Conservation (phyloP, 2,888 invertebrate genomes). For the Nematopogon swammerdamellus region DNA sequence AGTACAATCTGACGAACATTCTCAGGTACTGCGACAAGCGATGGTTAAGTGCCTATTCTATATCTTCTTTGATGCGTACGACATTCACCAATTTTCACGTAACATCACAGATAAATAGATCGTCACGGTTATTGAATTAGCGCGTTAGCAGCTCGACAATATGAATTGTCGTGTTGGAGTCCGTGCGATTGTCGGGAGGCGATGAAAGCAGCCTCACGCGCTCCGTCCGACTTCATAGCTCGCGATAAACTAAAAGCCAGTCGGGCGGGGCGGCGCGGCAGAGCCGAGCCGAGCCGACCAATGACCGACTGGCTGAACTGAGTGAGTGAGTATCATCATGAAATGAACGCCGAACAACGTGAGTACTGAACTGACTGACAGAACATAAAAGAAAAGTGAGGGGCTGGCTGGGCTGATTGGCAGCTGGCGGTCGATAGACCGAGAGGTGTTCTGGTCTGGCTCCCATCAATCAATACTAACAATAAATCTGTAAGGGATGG, state of each 20-base stretch:
- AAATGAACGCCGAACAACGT: no score
- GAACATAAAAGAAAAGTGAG: no score
- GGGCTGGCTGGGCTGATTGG: not conserved
- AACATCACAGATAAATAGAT: conserved; percentile 40
- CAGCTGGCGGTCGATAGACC: no score
- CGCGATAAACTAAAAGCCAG: not conserved
- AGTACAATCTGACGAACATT: no score
- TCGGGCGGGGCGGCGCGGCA: not conserved
- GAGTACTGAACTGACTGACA: no score
- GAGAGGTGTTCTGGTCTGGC: no score
- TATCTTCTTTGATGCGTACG: no score
- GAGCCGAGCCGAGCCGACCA: not conserved
- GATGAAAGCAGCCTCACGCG: not conserved
- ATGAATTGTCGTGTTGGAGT: not conserved
- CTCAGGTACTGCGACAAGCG: no score
- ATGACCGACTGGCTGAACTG: not conserved
- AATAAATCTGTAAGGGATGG: no score
- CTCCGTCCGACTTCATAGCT: not conserved
- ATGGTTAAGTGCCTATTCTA: no score
- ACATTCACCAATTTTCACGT: conserved; percentile 31
- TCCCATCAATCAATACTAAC: no score
- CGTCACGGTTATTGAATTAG: conserved; percentile 30
- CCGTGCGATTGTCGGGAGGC: not conserved
- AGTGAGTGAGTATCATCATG: not conserved
- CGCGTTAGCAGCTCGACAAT: conserved; percentile 10